Percentiles rank a stretch among this genome's conserved stretches.
phyloP scores from a whole-genome alignment of 1,140 invertebrate genomes.

The Polyergus mexicanus region DNA sequence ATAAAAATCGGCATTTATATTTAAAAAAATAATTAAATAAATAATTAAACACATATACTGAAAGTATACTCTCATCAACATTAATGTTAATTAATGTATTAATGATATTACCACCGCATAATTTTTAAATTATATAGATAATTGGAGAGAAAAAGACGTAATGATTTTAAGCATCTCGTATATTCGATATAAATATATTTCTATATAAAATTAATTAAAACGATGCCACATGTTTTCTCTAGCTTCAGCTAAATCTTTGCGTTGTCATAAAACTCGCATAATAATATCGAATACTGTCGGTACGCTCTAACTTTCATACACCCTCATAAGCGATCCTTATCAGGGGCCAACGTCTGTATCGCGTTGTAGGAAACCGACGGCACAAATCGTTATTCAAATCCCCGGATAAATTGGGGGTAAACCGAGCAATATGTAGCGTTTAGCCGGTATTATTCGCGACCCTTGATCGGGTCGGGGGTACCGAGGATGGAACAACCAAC shows the following conservation, averaged over 20 bases:
- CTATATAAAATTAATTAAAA: constrained; percentile 29
- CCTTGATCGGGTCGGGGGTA: constrained; percentile 65
- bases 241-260: too few species aligned
- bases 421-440: constrained; percentile 80
- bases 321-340: constrained; percentile 30
- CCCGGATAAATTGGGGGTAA: constrained; percentile 73
- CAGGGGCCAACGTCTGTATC: constrained; percentile 10
- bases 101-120: neutral
- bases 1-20: constrained; percentile 1
- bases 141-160: neutral
- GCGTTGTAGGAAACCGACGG: neutral
- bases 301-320: neutral
- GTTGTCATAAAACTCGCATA: neutral
- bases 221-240: neutral
- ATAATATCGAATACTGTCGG: constrained; percentile 10
- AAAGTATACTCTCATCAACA: neutral
- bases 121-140: neutral
- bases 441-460: constrained; percentile 78
- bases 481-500: constrained; percentile 64
- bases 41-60: too few species aligned
- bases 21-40: neutral
- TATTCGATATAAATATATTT: neutral
- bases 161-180: neutral
- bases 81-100: neutral
- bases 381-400: constrained; percentile 77